A percentile compares a stretch with the other conserved stretches of the same genome.
These are phyloP conservation scores for Oncorhynchus masou DNA, from an alignment of 2,113 vertebrate species.

Conservation along the genomic window DNA sequence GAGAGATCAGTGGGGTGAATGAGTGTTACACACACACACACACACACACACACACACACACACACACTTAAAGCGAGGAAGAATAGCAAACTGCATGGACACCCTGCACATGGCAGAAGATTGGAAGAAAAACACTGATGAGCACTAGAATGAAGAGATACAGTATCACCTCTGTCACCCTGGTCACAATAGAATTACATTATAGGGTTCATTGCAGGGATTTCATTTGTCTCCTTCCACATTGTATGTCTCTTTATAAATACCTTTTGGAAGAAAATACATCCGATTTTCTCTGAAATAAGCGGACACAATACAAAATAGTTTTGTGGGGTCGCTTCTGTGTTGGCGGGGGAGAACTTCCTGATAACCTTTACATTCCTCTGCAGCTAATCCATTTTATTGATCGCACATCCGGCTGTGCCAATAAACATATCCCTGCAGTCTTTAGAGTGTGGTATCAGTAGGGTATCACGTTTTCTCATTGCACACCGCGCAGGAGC, in stretches of 20 bases:
- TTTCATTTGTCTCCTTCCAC: constrained; percentile 45
- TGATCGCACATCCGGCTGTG: constrained; percentile 68
- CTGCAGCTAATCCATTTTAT: constrained; percentile 76
- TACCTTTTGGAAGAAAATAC: constrained; percentile 58
- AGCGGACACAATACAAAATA: constrained; percentile 63
- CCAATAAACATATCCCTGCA: constrained; percentile 26
- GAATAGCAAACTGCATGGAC: constrained; percentile 53
- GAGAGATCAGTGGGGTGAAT: constrained; percentile 62
- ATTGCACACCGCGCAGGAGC: constrained; percentile 39
- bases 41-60: too few species aligned
- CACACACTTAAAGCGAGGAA: constrained; percentile 45
- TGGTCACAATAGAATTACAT: constrained; percentile 11
- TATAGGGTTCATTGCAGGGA: background rate
- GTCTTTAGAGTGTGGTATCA: constrained; percentile 62
- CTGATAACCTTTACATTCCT: constrained; percentile 74
- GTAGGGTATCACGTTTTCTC: constrained; percentile 61
- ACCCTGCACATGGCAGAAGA: constrained; percentile 55
- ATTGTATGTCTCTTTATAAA: constrained; percentile 55
- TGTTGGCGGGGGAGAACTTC: constrained; percentile 55
- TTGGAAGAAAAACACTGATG: constrained; percentile 34
- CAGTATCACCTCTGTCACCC: background rate
- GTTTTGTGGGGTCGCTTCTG: constrained; percentile 59
- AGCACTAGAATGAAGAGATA: constrained; percentile 9
- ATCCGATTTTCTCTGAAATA: constrained; percentile 62
- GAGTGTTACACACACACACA: constrained; percentile 31